phyloP scores from a whole-genome alignment of 2,113 vertebrate species.

The Scytalopus superciliaris region DNA sequence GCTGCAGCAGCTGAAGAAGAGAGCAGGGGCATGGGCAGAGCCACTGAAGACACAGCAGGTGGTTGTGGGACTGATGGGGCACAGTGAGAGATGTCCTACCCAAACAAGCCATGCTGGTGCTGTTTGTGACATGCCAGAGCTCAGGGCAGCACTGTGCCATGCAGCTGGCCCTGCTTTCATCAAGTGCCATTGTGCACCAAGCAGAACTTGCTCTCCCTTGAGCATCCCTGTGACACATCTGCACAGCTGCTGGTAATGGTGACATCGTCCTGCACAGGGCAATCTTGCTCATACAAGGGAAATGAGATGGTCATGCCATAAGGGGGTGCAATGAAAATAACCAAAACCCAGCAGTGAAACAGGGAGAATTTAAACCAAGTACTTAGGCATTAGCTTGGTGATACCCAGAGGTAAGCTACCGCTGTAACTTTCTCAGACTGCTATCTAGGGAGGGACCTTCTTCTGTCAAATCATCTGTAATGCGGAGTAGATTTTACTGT shows the following conservation, averaged over 20 bases:
- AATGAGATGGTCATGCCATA: neutral
- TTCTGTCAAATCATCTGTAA: neutral
- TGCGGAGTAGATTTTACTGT: neutral
- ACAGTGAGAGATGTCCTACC: neutral
- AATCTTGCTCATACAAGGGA: neutral
- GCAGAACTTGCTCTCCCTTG: neutral
- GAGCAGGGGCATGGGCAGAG: neutral
- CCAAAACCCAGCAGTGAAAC: neutral
- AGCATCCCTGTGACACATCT: neutral
- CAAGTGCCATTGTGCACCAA: accelerated
- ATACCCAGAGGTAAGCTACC: neutral
- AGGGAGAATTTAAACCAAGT: neutral
- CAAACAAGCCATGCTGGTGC: accelerated
- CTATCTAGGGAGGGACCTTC: neutral
- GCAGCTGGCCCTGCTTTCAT: neutral
- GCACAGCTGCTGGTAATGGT: accelerated
- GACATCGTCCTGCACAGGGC: neutral
- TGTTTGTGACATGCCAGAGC: neutral
- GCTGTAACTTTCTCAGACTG: neutral
- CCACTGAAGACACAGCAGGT: neutral
- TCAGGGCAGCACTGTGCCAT: neutral
- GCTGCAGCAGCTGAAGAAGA: neutral
- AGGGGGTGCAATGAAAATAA: neutral
- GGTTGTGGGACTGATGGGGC: neutral
- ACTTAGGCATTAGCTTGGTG: neutral